These are phyloP conservation scores for Pachyuromys duprasi DNA, from an alignment of 2,797 vertebrate species.

Conservation along the genomic window DNA sequence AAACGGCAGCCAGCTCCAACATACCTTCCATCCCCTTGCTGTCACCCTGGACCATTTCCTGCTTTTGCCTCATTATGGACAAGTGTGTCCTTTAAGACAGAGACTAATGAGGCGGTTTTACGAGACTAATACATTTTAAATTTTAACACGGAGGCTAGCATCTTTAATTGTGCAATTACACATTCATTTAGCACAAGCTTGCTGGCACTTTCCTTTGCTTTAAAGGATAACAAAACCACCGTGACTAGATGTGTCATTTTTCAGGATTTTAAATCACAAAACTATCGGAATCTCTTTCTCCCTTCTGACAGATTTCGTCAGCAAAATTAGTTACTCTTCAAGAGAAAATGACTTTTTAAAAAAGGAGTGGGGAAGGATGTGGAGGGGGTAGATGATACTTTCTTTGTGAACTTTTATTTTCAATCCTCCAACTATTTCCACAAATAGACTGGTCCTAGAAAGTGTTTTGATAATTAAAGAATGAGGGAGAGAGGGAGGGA, in stretches of 20 bases:
- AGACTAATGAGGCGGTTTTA: conserved; percentile 89
- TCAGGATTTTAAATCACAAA: conserved; percentile 77
- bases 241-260: conserved; percentile 78
- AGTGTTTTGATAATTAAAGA: background rate
- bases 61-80: conserved; percentile 84
- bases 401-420: conserved; percentile 65
- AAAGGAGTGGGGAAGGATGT: background rate
- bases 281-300: conserved; percentile 67
- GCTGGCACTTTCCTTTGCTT: conserved; percentile 49
- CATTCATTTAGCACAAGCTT: conserved; percentile 81
- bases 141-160: conserved; percentile 86
- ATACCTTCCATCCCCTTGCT: conserved; percentile 59
- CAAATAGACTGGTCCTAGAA: conserved; percentile 49
- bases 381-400: conserved; percentile 43
- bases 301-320: conserved; percentile 74
- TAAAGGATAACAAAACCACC: conserved; percentile 84
- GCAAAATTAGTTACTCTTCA: conserved; percentile 79
- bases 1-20: conserved; percentile 60
- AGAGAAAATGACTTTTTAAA: conserved; percentile 80
- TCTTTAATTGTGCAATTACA: conserved; percentile 88
- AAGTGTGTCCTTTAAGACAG: conserved; percentile 87
- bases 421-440: conserved; percentile 56
- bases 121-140: conserved; percentile 88
- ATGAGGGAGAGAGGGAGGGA: conserved; percentile 8
- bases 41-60: conserved; percentile 79